Evolutionary conservation across 2,113 vertebrate species (phyloP), one percentile per base, ranked within the genome.

Genomic region (Sturnira hondurensis): DNA sequence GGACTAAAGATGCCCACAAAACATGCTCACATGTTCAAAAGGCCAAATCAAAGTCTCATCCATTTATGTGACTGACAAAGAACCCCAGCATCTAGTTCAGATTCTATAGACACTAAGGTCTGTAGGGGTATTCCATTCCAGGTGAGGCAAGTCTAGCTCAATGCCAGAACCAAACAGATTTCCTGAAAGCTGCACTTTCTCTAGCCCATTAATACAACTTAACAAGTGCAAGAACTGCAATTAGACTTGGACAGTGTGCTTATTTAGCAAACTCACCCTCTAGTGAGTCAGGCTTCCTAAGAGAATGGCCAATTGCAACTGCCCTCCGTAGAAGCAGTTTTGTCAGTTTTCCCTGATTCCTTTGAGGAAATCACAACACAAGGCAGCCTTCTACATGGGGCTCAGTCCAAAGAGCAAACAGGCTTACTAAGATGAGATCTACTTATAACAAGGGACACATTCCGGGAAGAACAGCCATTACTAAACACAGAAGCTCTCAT

Each of bases 181-280:
- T 94, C 91, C 94, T 86, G 47, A 86, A 95, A 91, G 54, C 36
- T 89, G 78, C 45, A 92, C 77, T 95, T 96, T 86, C 52, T 74
- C 28, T 45, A 81, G 77, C 31, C 94, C 89, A 93, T 80, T 86
- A 89, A 94, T 81, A 83, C 38, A 94, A 94, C 28, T 89, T 96
- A 96, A 52, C 58, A 20, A 84, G 73, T 6, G 10, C 17, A 93
- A 38, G 20, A 91, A 93, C 22, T 80, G 41, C 86, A 95, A 93
- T 86, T 83, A 96, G 45, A 76, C 17, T 12, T 73, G 50, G 47
- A 94, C 63, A 56, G 95, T 36, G 8, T 56, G 43, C 24, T 91
- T 90, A 88, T 68, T 84, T 78, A 91, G 82, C 94, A 96, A 92
- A 67, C 17, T 43, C 31, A 80, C 52, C 26, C 43, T 73, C 65